Evolutionary conservation across 2,888 invertebrate species (phyloP), one percentile per base, ranked within the genome.

Genomic region (Itoplectis maculator): DNA sequence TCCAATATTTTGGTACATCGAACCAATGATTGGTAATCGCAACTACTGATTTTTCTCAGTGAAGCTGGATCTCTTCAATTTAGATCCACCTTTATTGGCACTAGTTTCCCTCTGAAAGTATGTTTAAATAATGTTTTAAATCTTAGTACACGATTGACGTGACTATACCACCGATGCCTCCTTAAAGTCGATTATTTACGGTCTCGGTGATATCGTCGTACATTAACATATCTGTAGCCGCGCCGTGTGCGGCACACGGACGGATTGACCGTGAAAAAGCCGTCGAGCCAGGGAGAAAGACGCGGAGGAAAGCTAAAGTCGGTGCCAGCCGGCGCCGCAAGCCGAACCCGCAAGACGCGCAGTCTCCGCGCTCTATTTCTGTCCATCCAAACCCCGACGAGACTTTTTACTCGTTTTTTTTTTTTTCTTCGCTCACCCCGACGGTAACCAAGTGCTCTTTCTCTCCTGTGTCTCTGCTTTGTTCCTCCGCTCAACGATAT

Each of bases 291-390:
- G 20, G n/a, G 42, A 65, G 65, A 65, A 65, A 23, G 49, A 45
- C n/a, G 72, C 13, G 20, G 49, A 73, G 70, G 74, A 82, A 73
- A 76, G 68, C 49, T 63, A 79, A 79, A 70, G 70, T 70, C 49
- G 65, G 61, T 61, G 37, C 15, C 61, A 61, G 15, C 37, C 35
- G 8, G 37, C 45, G 18, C 29, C 29, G 23, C 23, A 11, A n/a
- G n/a, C n/a, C n/a, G 13, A 54, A 76, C 56, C 56, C 68, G n/a
- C n/a, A 72, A 82, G 70, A 66, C 79, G 76, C 79, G 65, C 54
- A 54, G 73, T 79, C 82, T 79, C 72, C 37, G 54, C 75, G 37
- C 82, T 82, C 82, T 82, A 82, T 82, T 82, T 82, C 42, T 59
- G 79, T 82, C 76, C 20, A 61, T 63, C 81, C 74, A 79, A 29